Conservation (phyloP, 1,140 invertebrate species). For the Euwallacea similis region DNA sequence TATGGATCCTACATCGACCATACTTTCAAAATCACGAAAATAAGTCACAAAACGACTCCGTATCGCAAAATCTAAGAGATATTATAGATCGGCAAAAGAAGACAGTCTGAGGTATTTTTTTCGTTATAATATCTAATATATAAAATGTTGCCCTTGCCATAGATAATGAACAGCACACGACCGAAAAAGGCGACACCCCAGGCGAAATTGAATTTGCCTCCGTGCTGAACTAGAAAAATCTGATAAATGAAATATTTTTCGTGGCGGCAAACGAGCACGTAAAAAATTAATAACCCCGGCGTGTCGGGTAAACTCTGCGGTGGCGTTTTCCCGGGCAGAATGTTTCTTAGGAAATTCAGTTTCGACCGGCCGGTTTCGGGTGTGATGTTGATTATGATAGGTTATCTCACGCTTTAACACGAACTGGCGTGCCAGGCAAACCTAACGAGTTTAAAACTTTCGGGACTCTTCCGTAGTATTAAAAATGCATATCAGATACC, state of each 20-base stretch:
- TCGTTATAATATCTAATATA: no score
- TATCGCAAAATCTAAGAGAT: no score
- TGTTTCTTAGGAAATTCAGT: constrained; percentile 17
- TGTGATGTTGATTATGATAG: constrained; percentile 38
- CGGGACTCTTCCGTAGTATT: constrained; percentile 37
- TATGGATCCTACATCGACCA: no score
- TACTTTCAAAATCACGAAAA: no score
- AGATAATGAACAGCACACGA: no score
- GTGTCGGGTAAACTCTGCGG: constrained; percentile 6
- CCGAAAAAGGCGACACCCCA: background rate
- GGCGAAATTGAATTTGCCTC: background rate
- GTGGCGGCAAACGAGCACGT: constrained; percentile 1
- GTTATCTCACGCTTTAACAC: constrained; percentile 36
- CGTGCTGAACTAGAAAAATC: no score
- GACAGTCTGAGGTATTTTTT: no score
- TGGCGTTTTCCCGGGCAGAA: background rate
- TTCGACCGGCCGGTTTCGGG: background rate
- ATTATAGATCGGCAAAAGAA: no score
- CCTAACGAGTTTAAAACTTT: constrained; percentile 38
- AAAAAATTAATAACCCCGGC: constrained; percentile 16
- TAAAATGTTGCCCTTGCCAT: no score
- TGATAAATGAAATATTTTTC: no score
- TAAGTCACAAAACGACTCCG: no score
- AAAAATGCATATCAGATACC: constrained; percentile 40
- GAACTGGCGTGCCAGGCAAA: constrained; percentile 36